Base-by-base conservation (phyloP, 2,888 invertebrate genomes). In the Harpagoxenus sublaevis region DNA sequence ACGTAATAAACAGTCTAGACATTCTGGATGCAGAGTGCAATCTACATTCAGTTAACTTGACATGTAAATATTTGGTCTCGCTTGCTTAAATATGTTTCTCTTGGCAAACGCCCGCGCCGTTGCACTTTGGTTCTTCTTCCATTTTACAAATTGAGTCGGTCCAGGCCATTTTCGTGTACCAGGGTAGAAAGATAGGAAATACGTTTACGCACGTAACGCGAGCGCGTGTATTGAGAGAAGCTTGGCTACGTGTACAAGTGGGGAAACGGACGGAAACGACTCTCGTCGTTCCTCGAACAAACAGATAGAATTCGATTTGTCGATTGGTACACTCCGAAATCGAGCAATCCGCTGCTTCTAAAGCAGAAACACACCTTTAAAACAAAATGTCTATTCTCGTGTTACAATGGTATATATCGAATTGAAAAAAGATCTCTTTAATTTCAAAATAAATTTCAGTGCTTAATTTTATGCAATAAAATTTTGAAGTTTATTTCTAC, bases 281-380 rank as follows among this genome's bases (percentile, higher is more conserved):
- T 70, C 84, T 81, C 83, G 83, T 65, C 81, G 78, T 65, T 65
- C 74, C 74, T 65, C 81, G 90, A 86, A 84, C 91, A 90, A 90
- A 90, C 90, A 90, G 86, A 70, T 77, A 84, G 89, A 89, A 90
- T 90, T 90, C 90, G 91, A 90, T 91, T 90, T 91, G 90, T 85
- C 90, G 86, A 91, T 89, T 88, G 84, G 89, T 74, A 68, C 86
- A 81, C 65, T 84, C 82, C 88, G 86, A 88, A 91, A 91, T 91
- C 84, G 90, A 91, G 89, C 88, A 86, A 86, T 82, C 88, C 85
- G 45, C 84, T 73, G 77, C 1, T 15, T 71, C 48, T 53, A 65
- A 39, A 71, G 23, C 65, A 55, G 31, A 31, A 57, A 10, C 15
- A n/a, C 5, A 2, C 18, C 18, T 45, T 39, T 57, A 53, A 78